Conservation (phyloP, 37 sponge, comb jelly and placozoan genomes). For the Chondrilla cf. caribensis region DNA sequence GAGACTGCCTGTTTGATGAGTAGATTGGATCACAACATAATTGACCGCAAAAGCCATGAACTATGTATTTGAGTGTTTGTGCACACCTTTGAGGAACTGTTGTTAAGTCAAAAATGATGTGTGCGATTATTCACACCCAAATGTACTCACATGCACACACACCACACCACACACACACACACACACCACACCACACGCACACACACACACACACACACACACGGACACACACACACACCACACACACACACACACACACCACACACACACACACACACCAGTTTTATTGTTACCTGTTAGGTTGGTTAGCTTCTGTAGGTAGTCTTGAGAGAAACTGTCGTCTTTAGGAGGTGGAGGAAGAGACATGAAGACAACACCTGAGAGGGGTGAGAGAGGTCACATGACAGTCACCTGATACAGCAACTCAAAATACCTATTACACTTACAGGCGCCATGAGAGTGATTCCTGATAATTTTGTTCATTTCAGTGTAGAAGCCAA, state of each 20-base stretch:
- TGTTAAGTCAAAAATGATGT: too few species aligned
- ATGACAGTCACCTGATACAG: neutral
- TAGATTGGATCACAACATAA: too few species aligned
- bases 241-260: neutral
- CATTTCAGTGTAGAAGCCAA: constrained; percentile 33
- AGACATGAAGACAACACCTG: constrained; percentile 57
- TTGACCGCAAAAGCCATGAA: too few species aligned
- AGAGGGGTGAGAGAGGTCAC: neutral
- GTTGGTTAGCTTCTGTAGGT: neutral
- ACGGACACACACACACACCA: neutral
- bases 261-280: constrained; percentile 14
- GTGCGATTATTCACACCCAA: too few species aligned
- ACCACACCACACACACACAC: neutral
- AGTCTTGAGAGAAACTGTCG: neutral
- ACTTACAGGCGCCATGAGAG: constrained; percentile 48
- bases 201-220: neutral
- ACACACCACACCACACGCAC: neutral
- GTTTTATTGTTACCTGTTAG: constrained; percentile 7
- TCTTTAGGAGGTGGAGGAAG: constrained; percentile 40
- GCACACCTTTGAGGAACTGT: too few species aligned
- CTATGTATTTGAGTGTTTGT: too few species aligned
- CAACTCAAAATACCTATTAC: neutral
- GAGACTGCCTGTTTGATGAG: too few species aligned
- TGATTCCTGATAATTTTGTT: constrained; percentile 51
- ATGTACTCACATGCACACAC: neutral